These are phyloP conservation scores for Acomys russatus DNA, from an alignment of 2,797 vertebrate genomes.

Conservation along the genomic window DNA sequence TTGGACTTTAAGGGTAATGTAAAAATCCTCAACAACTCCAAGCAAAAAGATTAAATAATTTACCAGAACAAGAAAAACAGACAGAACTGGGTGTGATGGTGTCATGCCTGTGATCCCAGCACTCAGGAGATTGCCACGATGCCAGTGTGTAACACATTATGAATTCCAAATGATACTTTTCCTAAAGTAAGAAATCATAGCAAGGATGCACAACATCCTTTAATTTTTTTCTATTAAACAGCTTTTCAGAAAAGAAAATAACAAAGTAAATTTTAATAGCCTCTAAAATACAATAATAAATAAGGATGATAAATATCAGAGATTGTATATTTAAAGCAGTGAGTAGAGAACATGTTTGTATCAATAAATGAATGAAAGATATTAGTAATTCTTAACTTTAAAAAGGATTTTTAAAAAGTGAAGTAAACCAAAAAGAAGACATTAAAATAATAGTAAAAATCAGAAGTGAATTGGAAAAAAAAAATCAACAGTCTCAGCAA, in stretches of 20 bases:
- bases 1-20: no score
- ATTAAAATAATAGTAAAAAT: background rate
- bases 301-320: background rate
- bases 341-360: constrained; percentile 17
- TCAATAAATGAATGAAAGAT: background rate
- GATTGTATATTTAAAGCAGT: background rate
- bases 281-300: background rate
- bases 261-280: background rate
- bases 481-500: no score
- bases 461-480: constrained; percentile 34
- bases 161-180: background rate
- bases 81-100: no score
- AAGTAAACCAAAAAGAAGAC: constrained; percentile 8
- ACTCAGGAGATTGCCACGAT: no score
- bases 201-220: background rate
- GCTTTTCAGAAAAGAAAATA: background rate
- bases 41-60: no score
- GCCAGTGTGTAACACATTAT: background rate
- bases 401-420: background rate
- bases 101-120: no score
- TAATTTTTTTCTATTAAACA: background rate
- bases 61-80: no score
- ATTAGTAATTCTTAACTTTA: constrained; percentile 7
- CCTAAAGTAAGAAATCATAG: background rate
- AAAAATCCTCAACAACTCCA: no score